Evolutionary conservation across 2,797 vertebrate genomes (phyloP).

Genomic region (Euphonia xanthogaster): DNA sequence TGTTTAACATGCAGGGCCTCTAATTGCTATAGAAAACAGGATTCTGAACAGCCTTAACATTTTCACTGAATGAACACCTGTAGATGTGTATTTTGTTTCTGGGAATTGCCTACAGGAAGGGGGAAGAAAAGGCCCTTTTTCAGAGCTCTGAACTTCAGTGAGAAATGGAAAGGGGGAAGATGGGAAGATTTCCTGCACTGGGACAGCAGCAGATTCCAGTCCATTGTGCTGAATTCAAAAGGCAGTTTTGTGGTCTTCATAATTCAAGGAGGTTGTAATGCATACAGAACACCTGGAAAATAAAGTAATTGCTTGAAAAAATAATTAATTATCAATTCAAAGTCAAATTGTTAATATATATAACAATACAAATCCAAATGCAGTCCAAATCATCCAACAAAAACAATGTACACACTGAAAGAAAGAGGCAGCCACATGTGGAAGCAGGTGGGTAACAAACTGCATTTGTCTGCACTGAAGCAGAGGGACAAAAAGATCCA

Average conservation of each 20-base stretch:
- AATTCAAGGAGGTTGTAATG: neutral
- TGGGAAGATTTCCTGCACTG: neutral
- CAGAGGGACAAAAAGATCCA: neutral
- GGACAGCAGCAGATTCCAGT: neutral
- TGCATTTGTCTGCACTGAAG: neutral
- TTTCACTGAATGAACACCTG: neutral
- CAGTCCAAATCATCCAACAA: neutral
- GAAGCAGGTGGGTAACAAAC: neutral
- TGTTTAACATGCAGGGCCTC: neutral
- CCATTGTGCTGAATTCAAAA: neutral
- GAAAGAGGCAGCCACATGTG: fast-evolving
- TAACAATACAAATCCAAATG: neutral
- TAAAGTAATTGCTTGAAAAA: neutral
- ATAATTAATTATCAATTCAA: neutral
- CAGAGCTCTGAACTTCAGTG: neutral
- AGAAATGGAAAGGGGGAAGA: neutral
- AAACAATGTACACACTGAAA: neutral
- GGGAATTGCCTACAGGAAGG: neutral
- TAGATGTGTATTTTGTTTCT: neutral
- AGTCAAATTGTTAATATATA: neutral
- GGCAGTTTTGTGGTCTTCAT: neutral
- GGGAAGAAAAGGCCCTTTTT: neutral
- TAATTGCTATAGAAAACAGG: neutral
- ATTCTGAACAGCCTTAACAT: neutral
- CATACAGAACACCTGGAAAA: neutral